These are phyloP conservation scores for Coelinius sp. DNA, from an alignment of 2,888 invertebrate species.

Conservation along the genomic window DNA sequence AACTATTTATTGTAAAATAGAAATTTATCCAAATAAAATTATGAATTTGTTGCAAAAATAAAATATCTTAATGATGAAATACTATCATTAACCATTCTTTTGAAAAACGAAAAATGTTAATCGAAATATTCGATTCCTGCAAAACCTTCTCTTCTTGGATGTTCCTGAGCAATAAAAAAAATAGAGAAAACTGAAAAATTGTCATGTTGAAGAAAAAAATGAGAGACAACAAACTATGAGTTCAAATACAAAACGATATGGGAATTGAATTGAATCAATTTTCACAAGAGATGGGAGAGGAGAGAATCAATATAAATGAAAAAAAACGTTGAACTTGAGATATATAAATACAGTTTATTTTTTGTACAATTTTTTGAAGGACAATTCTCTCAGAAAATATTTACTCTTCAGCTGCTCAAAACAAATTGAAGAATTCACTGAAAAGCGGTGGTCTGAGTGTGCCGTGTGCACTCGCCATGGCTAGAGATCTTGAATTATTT, in stretches of 20 bases:
- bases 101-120: slow-evolving; percentile 25
- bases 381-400: slow-evolving; percentile 26
- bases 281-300: neutral
- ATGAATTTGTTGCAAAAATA: slow-evolving; percentile 53
- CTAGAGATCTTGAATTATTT: slow-evolving; percentile 74
- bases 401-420: neutral
- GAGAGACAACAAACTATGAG: slow-evolving; percentile 12
- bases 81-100: slow-evolving; percentile 42
- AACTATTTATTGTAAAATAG: slow-evolving; percentile 66
- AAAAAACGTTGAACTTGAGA: neutral
- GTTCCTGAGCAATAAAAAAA: neutral
- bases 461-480: slow-evolving; percentile 73
- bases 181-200: slow-evolving; percentile 9
- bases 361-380: slow-evolving; percentile 34
- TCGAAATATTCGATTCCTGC: neutral
- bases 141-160: neutral
- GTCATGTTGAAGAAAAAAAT: neutral
- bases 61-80: slow-evolving; percentile 32
- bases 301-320: neutral
- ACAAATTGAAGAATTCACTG: slow-evolving; percentile 28
- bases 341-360: slow-evolving; percentile 24
- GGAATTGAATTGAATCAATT: slow-evolving; percentile 17
- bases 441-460: slow-evolving; percentile 51
- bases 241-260: slow-evolving; percentile 20
- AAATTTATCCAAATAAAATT: slow-evolving; percentile 63